Evolutionary conservation across 2,888 invertebrate genomes (phyloP), one percentile per base, ranked within the genome.

Genomic region (Heterodera filipjevi): DNA sequence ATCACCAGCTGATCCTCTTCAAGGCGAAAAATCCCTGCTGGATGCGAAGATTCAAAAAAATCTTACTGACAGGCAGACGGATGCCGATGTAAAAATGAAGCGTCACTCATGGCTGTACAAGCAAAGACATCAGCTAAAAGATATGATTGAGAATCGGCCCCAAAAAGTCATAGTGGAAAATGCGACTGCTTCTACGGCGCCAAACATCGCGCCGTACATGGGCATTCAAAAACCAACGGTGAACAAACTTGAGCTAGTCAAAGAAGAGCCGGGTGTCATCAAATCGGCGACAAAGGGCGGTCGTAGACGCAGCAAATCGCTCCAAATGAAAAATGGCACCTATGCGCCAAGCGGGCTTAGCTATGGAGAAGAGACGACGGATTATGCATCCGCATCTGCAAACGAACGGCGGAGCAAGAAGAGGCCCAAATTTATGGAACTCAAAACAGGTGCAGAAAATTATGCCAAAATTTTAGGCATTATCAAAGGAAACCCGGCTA

Each of bases 21-120:
- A 32, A 32, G 27, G 0, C 1, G 16, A 71, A 27, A 30, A 49
- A 14, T 32, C 71, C 3, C 8, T 27, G n/a, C 16, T 49, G 3
- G 33, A 71, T 32, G 16, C 32, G 3, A n/a, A 71, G 2, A 32
- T 71, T 0, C 44, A 71, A 32, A 32, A 12, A 1, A 71, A 44
- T 10, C 32, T 71, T 14, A 49, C 14, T 8, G 71, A 71, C 49
- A 27, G 27, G n/a, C 30, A 71, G 14, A 2, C 49, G 8, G 14
- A n/a, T 27, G 71, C 44, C 3, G 71, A 71, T 71, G 71, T 71
- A 30, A 32, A 16, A 33, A 49, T 49, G 27, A 71, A 71, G 27
- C 44, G 49, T 12, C 49, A 71, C 27, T 46, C 44, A 10, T 71
- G 32, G 71, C 14, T 71, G 27, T 71, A 71, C 32, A 71, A 71